Percentiles rank a stretch among this genome's conserved stretches.
Evolutionary conservation across 92 coral and sea anemone genomes (phyloP).

Genomic region (Epizoanthus scotinus): DNA sequence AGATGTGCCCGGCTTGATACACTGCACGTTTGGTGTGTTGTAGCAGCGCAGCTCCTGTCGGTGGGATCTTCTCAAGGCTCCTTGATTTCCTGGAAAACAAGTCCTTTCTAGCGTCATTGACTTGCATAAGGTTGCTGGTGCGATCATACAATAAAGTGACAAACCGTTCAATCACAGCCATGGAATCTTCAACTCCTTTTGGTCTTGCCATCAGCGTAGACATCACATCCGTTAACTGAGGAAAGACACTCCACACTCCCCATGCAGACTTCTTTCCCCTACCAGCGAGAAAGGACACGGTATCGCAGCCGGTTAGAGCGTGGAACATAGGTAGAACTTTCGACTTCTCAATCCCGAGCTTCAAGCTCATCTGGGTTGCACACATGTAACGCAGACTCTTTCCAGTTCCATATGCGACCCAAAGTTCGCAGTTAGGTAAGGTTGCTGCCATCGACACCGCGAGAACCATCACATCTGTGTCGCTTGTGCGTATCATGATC

Average conservation of each 20-base stretch:
- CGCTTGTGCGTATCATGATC: slow-evolving; percentile 25
- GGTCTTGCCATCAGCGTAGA: slow-evolving; percentile 17
- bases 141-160: slow-evolving; percentile 13
- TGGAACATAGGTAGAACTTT: slow-evolving; percentile 20
- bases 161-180: slow-evolving; percentile 24
- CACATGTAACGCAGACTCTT: slow-evolving; percentile 21
- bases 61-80: background rate
- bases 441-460: background rate
- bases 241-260: slow-evolving; percentile 23
- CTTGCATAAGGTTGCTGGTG: background rate
- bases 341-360: slow-evolving; percentile 12
- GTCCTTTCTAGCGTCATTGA: slow-evolving; percentile 9
- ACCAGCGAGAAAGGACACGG: slow-evolving; percentile 17
- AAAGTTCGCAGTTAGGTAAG: background rate
- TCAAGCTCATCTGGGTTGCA: slow-evolving; percentile 13
- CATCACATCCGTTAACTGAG: slow-evolving; percentile 5
- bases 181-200: slow-evolving; percentile 16
- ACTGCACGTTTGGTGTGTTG: background rate
- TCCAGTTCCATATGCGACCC: background rate
- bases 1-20: background rate
- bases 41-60: background rate
- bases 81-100: slow-evolving; percentile 8
- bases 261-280: slow-evolving; percentile 1
- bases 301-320: slow-evolving; percentile 16
- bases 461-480: slow-evolving; percentile 17